Percentiles rank a stretch among this genome's conserved stretches.
phyloP scores from a whole-genome alignment of 2,113 vertebrate species.

The Percopsis transmontana region DNA sequence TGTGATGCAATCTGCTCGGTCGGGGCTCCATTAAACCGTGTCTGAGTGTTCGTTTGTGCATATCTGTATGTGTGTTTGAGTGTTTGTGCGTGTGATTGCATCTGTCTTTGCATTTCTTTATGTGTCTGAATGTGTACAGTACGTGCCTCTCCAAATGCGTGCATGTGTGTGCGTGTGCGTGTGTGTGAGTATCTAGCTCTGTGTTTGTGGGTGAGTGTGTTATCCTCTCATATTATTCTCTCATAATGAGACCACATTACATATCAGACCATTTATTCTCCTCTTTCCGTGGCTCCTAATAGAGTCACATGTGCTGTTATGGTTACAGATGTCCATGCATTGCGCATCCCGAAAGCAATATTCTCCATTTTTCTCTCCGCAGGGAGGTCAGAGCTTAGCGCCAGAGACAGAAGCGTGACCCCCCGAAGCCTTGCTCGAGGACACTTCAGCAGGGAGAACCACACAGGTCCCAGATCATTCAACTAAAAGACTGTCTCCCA shows the following conservation, averaged over 20 bases:
- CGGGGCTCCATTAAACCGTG: not conserved
- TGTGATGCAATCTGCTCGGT: not conserved
- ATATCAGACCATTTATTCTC: not conserved
- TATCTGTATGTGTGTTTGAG: not conserved
- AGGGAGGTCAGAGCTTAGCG: not conserved
- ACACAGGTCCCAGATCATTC: too few relatives aligned
- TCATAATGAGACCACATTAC: slow-evolving; percentile 34
- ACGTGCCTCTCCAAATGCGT: not conserved
- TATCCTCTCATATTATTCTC: slow-evolving; percentile 9
- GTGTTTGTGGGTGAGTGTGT: not conserved
- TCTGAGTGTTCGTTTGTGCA: not conserved
- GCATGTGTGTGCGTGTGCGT: slow-evolving; percentile 6
- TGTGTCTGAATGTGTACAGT: not conserved
- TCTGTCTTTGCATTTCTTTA: not conserved
- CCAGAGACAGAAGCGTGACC: too few relatives aligned
- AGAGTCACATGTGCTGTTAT: not conserved
- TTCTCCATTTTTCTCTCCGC: not conserved
- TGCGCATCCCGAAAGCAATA: not conserved
- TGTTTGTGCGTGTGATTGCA: slow-evolving; percentile 1
- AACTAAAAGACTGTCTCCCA: too few relatives aligned
- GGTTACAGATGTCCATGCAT: too few relatives aligned
- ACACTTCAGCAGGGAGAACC: not conserved
- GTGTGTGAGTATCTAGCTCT: not conserved
- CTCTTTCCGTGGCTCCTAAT: not conserved
- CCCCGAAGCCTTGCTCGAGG: not conserved